phyloP scores from a whole-genome alignment of 2,113 vertebrate genomes.

The Desmodus rotundus region DNA sequence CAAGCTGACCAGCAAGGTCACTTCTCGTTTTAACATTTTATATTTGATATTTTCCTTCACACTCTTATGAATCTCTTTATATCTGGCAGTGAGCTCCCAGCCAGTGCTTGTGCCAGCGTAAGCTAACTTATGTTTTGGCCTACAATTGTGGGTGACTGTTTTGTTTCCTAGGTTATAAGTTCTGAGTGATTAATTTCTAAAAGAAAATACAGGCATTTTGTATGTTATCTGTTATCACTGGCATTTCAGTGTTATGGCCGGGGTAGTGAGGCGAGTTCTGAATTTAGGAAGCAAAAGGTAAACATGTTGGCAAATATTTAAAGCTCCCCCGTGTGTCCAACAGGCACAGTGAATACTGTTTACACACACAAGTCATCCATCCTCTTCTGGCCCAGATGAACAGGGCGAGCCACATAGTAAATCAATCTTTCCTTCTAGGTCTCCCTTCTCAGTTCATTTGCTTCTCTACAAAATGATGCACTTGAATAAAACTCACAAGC shows the following conservation, averaged over 20 bases:
- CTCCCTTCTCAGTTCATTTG: background rate
- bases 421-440: background rate
- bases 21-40: background rate
- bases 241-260: background rate
- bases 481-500: background rate
- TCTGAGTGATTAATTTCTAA: background rate
- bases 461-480: background rate
- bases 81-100: background rate
- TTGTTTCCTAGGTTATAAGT: background rate
- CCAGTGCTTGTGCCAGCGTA: background rate
- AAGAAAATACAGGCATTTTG: background rate
- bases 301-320: background rate
- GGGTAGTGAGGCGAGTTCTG: background rate
- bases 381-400: background rate
- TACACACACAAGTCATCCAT: background rate
- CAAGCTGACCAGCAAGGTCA: background rate
- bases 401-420: background rate
- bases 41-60: background rate
- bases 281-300: background rate
- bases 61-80: background rate
- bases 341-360: background rate
- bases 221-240: background rate
- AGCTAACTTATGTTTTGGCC: background rate
- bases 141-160: background rate
- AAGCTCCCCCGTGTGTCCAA: background rate